phyloP scores from a whole-genome alignment of 2,797 vertebrate genomes.

The Rousettus madagascariensis region DNA sequence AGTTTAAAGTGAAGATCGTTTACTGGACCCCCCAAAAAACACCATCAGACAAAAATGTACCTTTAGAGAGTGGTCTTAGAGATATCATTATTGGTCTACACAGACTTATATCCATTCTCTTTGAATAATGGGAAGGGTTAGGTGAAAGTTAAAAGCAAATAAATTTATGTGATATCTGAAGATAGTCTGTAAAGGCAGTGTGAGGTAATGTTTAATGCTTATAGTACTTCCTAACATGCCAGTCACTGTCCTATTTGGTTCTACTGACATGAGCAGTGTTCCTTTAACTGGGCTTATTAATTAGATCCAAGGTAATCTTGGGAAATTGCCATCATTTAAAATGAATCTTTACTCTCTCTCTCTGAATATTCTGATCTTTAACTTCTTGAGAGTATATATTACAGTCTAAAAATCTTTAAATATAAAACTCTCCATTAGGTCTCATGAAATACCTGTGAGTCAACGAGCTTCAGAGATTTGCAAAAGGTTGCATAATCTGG shows the following conservation, averaged over 20 bases:
- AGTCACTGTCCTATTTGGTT: not conserved
- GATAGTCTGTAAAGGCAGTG: not conserved
- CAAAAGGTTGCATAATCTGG: not conserved
- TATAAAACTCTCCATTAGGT: constrained; percentile 76
- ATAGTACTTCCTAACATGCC: not conserved
- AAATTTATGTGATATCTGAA: not conserved
- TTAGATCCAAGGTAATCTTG: not conserved
- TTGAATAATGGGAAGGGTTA: not conserved
- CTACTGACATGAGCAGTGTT: not conserved
- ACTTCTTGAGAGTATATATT: not conserved
- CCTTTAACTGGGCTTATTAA: not conserved
- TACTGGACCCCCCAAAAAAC: not conserved
- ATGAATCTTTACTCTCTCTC: not conserved
- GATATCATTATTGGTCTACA: not conserved
- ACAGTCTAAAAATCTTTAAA: not conserved
- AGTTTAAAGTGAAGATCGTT: not conserved
- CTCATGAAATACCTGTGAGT: not conserved
- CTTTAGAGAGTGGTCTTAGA: not conserved
- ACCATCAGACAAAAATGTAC: not conserved
- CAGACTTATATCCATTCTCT: not conserved
- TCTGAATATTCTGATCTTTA: not conserved
- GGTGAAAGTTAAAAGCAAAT: not conserved
- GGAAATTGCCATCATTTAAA: not conserved
- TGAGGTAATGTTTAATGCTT: not conserved
- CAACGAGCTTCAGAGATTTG: not conserved